phyloP scores from a whole-genome alignment of 2,888 invertebrate genomes.

The Zygaena filipendulae region DNA sequence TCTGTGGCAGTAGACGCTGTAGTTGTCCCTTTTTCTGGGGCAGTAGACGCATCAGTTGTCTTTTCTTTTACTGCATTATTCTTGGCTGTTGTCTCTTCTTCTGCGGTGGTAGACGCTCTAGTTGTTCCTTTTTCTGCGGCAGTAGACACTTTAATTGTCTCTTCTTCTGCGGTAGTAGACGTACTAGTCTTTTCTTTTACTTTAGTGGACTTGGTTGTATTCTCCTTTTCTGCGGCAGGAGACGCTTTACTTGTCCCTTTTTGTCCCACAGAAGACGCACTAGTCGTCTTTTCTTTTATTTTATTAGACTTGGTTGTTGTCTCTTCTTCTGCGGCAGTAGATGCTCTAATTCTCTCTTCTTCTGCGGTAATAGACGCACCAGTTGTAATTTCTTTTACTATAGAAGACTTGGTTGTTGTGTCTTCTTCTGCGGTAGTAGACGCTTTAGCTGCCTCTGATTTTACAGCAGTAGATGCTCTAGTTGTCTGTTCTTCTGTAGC shows the following conservation, averaged over 20 bases:
- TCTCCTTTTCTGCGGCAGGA: too few species aligned
- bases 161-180: too few species aligned
- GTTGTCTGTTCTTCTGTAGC: too few species aligned
- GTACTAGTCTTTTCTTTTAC: too few species aligned
- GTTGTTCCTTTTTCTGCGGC: too few species aligned
- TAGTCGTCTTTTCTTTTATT: conserved; percentile 1
- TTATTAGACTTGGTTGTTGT: conserved; percentile 8
- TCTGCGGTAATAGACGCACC: conserved; percentile 12
- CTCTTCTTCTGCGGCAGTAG: conserved; percentile 10
- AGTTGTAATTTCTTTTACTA: conserved; percentile 8
- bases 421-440: conserved; percentile 5
- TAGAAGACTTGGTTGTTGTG: conserved; percentile 5
- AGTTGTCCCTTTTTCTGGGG: too few species aligned
- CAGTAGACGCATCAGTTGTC: neutral
- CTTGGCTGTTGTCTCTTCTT: neutral
- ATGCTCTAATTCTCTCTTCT: conserved; percentile 5
- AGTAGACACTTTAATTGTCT: too few species aligned
- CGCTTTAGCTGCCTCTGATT: conserved; percentile 3
- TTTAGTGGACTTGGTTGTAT: too few species aligned
- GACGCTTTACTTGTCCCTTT: too few species aligned
- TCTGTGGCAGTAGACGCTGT: conserved; percentile 1
- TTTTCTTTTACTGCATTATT: neutral
- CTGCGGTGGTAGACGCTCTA: neutral
- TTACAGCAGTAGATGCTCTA: conserved; percentile 3
- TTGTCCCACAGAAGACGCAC: too few species aligned